Base-by-base conservation (phyloP, 2,797 vertebrate species). In the Labeo calbasu region DNA sequence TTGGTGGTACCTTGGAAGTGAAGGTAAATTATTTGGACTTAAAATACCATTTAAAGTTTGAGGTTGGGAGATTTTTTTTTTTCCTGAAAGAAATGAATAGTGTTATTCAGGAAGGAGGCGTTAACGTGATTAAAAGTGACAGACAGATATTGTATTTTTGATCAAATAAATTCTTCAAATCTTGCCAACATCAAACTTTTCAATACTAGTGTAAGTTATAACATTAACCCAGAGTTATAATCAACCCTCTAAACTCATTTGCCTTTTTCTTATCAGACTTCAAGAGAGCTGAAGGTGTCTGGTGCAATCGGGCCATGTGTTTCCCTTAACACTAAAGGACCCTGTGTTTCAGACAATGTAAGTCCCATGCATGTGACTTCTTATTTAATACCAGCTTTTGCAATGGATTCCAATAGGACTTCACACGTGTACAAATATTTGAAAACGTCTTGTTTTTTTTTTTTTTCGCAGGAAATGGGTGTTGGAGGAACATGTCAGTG, bases 291-390 rank as follows among this genome's bases (percentile, higher is more conserved):
- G 92, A 99, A 99, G 91, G 95, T 99, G 65, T 95, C 96, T 2
- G 98, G 98, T 61, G 91, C 96, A 82, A 98, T 99, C 51, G 98
- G 98, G 73, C 97, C 98, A 0, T 99, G 98, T 46, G 89, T 98
- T 81, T 98, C 98, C 7, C 92, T 99, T 89, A 96, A 96, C 89
- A 92, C 94, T 84, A 99, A 99, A 92, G 95, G 97, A 17, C 90
- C 96, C 0, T 96, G 95, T 86, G 97, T 99, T 21, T 99, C 98
- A 68, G 98, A 99, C 94, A 99, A 95, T 0, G 98, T 99, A 93
- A 97, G 97, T 94, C 25, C 14, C 28, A 15, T 25, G 1, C 40
- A 15, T 36, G 21, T 4, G 79, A 17, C 50, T 10, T 69, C 76
- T 23, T 23, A 46, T 21, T 19, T 78, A 43, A 21, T n/a, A 6